A percentile compares a stretch with the other conserved stretches of the same genome.
Conservation (phyloP, 1,140 invertebrate species). For the Drosophila mojavensis region DNA sequence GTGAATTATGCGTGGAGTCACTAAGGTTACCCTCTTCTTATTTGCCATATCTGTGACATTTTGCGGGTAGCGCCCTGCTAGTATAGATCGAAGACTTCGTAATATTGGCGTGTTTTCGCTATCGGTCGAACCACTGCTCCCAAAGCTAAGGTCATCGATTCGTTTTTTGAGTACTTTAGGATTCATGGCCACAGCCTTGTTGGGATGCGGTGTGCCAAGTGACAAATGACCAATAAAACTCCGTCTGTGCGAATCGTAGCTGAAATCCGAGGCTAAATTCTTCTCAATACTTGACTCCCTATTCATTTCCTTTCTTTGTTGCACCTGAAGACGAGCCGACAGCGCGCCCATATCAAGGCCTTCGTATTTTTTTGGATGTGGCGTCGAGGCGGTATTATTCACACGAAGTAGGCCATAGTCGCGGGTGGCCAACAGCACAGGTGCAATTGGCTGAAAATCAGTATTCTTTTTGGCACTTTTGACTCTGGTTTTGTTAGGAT, state of each 20-base stretch:
- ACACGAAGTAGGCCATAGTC: slow-evolving; percentile 52
- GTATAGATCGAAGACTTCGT: too few species aligned
- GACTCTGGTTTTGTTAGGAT: too few species aligned
- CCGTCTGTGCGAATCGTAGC: too few species aligned
- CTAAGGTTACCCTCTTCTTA: background rate
- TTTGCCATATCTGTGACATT: too few species aligned
- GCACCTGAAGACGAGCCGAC: slow-evolving; percentile 24
- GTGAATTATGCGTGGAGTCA: background rate
- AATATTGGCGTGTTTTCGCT: too few species aligned
- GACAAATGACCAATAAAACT: background rate
- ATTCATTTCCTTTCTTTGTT: too few species aligned
- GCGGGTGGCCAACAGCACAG: background rate
- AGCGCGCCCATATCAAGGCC: slow-evolving; percentile 27
- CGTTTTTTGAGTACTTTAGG: background rate
- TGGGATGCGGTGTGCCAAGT: slow-evolving; percentile 17
- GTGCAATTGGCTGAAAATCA: background rate
- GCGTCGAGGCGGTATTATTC: slow-evolving; percentile 26
- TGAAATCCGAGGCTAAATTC: too few species aligned
- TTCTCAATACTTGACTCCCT: too few species aligned
- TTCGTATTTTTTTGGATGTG: slow-evolving; percentile 27
- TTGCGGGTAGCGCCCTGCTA: too few species aligned
- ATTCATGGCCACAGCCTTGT: slow-evolving; percentile 2
- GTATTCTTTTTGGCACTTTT: background rate
- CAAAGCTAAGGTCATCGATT: background rate
- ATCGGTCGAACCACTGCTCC: too few species aligned